Percentiles rank a stretch among this genome's conserved stretches.
These are phyloP conservation scores for Hystrix brachyura DNA, from an alignment of 2,113 vertebrate genomes.

Conservation along the genomic window DNA sequence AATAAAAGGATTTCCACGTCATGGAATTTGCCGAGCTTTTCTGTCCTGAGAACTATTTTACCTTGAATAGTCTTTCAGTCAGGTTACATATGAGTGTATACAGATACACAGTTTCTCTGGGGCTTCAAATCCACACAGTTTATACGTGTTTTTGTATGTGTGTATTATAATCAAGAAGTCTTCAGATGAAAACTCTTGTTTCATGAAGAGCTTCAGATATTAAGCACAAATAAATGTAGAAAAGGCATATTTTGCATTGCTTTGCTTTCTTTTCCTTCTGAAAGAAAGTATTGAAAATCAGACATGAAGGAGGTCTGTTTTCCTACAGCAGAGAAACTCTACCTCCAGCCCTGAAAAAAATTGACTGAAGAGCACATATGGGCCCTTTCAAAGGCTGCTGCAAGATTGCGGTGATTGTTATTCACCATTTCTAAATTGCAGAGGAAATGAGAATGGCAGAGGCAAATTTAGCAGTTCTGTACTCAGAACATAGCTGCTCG, in stretches of 20 bases:
- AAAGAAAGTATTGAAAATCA: constrained; percentile 29
- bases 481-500: not conserved
- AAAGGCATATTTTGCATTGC: not conserved
- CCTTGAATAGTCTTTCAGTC: constrained; percentile 9
- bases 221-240: not conserved
- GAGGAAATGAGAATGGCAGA: constrained; percentile 48
- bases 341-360: not conserved
- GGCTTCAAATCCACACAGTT: not conserved
- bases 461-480: constrained; percentile 48
- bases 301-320: not conserved
- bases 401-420: constrained; percentile 34
- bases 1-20: not conserved
- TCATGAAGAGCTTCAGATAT: not conserved
- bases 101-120: not conserved
- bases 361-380: not conserved
- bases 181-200: not conserved
- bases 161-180: not conserved
- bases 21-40: not conserved
- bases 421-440: constrained; percentile 39
- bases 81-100: not conserved
- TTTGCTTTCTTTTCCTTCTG: not conserved
- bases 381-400: not conserved
- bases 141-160: not conserved
- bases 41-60: constrained; percentile 13
- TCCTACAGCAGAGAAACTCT: constrained; percentile 11